Base-by-base conservation (phyloP, 2,888 invertebrate genomes). In the Lepidochitona cinerea region DNA sequence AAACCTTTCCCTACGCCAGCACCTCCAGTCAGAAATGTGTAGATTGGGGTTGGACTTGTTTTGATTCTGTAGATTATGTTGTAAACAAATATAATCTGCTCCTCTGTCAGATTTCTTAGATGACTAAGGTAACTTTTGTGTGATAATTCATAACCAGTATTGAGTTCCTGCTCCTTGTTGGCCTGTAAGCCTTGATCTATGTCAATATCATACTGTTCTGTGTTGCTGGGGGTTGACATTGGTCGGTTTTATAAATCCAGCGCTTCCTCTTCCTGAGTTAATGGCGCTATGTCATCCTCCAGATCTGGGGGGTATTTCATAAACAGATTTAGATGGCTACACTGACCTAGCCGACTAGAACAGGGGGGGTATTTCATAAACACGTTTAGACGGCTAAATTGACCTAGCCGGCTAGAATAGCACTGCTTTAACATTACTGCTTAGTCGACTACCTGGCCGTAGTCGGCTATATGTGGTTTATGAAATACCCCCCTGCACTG, bases 1-100 rank as follows among this genome's bases (percentile, higher is more conserved):
- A 71, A 68, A 66, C 70, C 75, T 74, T 82, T 81, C 1, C 81
- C 80, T 29, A 80, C 80, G 52, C 80, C 82, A 53, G 80, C 79
- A 7, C 80, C 79, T 35, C 79, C 79, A 76, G 71, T 76, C 7
- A 79, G 32, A 59, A 81, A 81, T 49, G 70, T 53, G 52, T 73
- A 79, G 5, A 80, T 70, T 65, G 76, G 79, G 36, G 68, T 59
- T 32, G 53, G 18, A 12, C 59, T 49, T 33, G 74, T 74, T 71
- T 77, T 83, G 1, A 80, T 7, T 2, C 26, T n/a, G 66, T 78
- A 67, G 14, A 83, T 49, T 14, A 54, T 74, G 49, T 76, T 68
- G 71, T 77, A 77, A 2, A 81, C 72, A 74, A 80, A 79, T n/a
- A 66, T 33, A 23, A 67, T 41, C 54, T 82, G 81, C 65, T 76